Evolutionary conservation across 2,888 invertebrate species (phyloP).

Genomic region (Bimastos eiseni): DNA sequence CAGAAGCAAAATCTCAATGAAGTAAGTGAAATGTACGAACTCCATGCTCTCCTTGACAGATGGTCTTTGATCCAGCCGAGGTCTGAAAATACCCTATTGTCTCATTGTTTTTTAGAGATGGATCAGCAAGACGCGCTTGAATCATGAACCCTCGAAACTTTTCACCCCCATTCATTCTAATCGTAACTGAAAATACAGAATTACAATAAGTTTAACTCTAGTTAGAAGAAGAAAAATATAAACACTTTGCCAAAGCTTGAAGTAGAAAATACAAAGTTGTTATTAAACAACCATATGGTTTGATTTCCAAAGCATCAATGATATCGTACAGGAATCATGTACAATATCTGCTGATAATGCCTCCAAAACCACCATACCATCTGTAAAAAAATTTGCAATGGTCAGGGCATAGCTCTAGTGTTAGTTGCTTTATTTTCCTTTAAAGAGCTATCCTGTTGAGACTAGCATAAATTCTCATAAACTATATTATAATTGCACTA

Average conservation of each 20-base stretch:
- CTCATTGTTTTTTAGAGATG: constrained; percentile 7
- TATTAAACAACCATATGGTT: background rate
- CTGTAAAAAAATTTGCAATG: too few species aligned
- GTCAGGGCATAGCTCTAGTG: too few species aligned
- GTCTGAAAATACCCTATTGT: constrained; percentile 39
- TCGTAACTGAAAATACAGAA: constrained; percentile 33
- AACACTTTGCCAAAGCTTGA: background rate
- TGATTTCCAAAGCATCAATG: background rate
- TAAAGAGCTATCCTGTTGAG: too few species aligned
- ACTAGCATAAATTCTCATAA: too few species aligned
- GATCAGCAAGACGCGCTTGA: constrained; percentile 39
- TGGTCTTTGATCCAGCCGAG: constrained; percentile 31
- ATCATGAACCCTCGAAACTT: constrained; percentile 41
- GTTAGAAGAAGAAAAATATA: background rate
- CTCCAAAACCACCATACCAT: background rate
- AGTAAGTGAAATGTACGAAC: constrained; percentile 6
- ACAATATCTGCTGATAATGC: background rate
- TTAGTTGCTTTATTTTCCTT: too few species aligned
- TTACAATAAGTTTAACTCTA: background rate
- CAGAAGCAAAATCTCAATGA: background rate
- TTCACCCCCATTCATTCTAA: constrained; percentile 27
- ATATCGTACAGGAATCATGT: background rate
- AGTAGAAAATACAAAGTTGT: background rate
- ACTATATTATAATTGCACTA: too few species aligned
- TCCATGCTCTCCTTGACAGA: constrained; percentile 35